Evolutionary conservation across 2,888 invertebrate species (phyloP).

Genomic region (Lasioglossum calceatum): DNA sequence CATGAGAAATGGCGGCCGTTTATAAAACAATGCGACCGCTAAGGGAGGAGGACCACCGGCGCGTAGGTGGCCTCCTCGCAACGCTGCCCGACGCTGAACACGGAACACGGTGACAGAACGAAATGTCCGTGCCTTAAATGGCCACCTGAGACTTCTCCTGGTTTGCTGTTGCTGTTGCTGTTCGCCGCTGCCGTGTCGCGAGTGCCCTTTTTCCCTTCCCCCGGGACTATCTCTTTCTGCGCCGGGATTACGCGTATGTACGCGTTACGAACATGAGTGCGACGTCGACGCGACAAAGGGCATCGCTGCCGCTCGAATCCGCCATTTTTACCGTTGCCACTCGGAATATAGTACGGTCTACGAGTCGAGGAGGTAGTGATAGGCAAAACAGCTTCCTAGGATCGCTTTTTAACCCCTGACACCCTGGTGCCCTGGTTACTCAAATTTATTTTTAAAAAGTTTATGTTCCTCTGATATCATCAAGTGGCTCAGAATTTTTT

Average conservation of each 20-base stretch:
- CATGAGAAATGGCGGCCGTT: conserved; percentile 79
- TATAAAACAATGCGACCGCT: conserved; percentile 77
- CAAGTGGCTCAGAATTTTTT: no score
- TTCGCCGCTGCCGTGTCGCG: conserved; percentile 59
- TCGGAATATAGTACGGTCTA: not conserved
- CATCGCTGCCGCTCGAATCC: conserved; percentile 1
- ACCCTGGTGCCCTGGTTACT: not conserved
- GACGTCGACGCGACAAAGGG: conserved; percentile 52
- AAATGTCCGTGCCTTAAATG: conserved; percentile 83
- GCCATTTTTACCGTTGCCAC: conserved; percentile 9
- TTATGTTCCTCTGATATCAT: no score
- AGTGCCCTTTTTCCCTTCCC: conserved; percentile 42
- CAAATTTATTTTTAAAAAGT: not conserved
- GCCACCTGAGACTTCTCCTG: conserved; percentile 73
- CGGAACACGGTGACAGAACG: conserved; percentile 83
- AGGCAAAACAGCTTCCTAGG: not conserved
- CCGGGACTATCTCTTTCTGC: conserved; percentile 41
- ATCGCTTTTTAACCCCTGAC: not conserved
- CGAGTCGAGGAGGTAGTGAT: not conserved
- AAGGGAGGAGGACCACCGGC: conserved; percentile 70
- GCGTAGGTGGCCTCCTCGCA: conserved; percentile 81
- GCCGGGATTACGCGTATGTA: conserved; percentile 45
- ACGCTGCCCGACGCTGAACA: conserved; percentile 75
- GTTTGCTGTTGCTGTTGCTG: conserved; percentile 43
- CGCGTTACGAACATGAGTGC: conserved; percentile 40